A percentile compares a stretch with the other conserved stretches of the same genome.
Evolutionary conservation across 2,113 vertebrate species (phyloP).

Genomic region (Poicephalus meyeri): DNA sequence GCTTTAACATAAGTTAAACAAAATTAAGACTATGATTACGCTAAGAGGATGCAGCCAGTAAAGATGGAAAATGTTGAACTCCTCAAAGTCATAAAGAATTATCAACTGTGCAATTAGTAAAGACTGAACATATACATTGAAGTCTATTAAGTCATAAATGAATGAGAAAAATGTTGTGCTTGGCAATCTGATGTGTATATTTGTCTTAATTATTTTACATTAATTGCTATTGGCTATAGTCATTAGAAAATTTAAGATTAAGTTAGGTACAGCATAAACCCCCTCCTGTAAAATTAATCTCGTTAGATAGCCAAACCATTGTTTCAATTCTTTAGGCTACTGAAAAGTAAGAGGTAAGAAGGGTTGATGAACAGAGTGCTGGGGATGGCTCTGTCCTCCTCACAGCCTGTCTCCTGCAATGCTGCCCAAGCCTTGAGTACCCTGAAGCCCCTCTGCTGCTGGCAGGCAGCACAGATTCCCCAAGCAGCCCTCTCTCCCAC

Average conservation of each 20-base stretch:
- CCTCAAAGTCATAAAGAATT: constrained; percentile 59
- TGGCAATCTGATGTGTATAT: constrained; percentile 38
- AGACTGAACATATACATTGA: constrained; percentile 37
- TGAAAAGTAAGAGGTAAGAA: background rate
- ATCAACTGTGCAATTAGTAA: constrained; percentile 66
- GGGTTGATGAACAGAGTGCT: background rate
- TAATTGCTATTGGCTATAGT: constrained; percentile 58
- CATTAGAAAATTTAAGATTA: constrained; percentile 33
- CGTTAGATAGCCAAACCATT: background rate
- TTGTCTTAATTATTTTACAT: constrained; percentile 60
- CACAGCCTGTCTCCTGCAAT: background rate
- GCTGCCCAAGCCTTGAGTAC: background rate
- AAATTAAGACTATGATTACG: constrained; percentile 67
- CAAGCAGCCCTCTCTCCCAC: background rate
- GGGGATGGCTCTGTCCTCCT: background rate
- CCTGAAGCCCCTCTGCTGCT: background rate
- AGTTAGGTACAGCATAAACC: constrained; percentile 24
- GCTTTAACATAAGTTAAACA: constrained; percentile 61
- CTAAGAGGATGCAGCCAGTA: constrained; percentile 35
- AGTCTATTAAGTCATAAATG: constrained; percentile 70
- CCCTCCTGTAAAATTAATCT: background rate
- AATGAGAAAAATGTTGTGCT: constrained; percentile 55
- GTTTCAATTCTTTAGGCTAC: background rate
- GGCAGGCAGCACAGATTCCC: background rate
- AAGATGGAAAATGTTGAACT: constrained; percentile 35